Evolutionary conservation across 2,113 vertebrate species (phyloP).

Genomic region (Suncus etruscus): DNA sequence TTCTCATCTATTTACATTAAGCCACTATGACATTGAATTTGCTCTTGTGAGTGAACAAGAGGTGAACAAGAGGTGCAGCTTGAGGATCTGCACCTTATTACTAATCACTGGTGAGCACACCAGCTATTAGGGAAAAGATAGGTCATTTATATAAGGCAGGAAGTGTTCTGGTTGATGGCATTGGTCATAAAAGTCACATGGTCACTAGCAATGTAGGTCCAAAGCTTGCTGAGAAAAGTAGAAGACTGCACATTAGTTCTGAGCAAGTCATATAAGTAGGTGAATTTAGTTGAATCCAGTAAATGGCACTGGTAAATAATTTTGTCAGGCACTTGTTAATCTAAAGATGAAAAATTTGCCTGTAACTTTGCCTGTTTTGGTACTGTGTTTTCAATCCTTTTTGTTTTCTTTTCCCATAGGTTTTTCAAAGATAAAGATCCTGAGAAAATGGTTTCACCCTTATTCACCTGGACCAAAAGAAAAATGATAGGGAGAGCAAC

Average conservation of each 20-base stretch:
- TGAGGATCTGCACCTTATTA: constrained; percentile 22
- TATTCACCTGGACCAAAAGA: not conserved
- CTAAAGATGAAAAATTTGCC: constrained; percentile 20
- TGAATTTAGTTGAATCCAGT: not conserved
- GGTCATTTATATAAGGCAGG: constrained; percentile 34
- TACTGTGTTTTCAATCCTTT: constrained; percentile 13
- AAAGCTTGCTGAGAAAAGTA: constrained; percentile 31
- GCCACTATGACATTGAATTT: constrained; percentile 18
- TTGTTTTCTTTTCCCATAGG: not conserved
- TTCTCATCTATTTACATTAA: not conserved
- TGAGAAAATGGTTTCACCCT: not conserved
- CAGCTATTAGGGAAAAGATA: constrained; percentile 45
- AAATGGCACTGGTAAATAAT: not conserved
- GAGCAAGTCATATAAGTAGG: constrained; percentile 1
- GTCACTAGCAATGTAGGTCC: not conserved
- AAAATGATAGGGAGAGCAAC: constrained; percentile 20
- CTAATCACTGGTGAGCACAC: not conserved
- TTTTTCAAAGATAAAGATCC: not conserved
- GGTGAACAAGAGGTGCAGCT: no score
- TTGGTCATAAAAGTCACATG: not conserved
- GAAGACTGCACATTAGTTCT: not conserved
- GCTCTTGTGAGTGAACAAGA: not conserved
- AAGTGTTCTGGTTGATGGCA: constrained; percentile 35
- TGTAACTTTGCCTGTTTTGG: not conserved
- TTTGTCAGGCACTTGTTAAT: not conserved